Evolutionary conservation across 2,797 vertebrate species (phyloP).

Genomic region (Pelodytes ibericus): DNA sequence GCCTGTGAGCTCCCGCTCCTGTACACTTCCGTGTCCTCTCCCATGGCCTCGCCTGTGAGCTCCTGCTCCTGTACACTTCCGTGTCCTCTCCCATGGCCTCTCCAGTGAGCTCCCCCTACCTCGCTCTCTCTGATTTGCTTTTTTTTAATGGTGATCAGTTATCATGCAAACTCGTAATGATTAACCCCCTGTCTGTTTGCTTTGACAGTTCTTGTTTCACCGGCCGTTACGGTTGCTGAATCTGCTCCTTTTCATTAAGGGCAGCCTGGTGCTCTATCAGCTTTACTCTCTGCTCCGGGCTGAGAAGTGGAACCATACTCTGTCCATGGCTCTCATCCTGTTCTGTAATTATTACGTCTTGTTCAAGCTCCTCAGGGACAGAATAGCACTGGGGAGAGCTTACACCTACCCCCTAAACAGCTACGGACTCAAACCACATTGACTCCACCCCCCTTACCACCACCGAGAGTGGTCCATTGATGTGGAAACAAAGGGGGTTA

Average conservation of each 20-base stretch:
- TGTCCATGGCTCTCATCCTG: conserved; percentile 96
- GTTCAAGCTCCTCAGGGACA: conserved; percentile 97
- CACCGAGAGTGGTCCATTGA: too few relatives aligned
- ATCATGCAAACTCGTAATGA: too few relatives aligned
- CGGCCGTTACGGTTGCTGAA: conserved; percentile 98
- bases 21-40: too few relatives aligned
- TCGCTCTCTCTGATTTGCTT: too few relatives aligned
- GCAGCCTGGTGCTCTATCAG: conserved; percentile 94
- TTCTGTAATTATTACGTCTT: conserved; percentile 99
- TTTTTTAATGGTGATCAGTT: too few relatives aligned
- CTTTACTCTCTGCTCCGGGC: conserved; percentile 97
- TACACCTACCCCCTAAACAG: conserved; percentile 88
- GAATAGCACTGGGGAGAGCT: conserved; percentile 95
- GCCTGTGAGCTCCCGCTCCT: too few relatives aligned
- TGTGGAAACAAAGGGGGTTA: conserved; percentile 27
- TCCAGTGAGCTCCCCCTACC: too few relatives aligned
- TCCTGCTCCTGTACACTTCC: too few relatives aligned
- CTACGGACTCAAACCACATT: conserved; percentile 89
- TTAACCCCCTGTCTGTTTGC: too few relatives aligned
- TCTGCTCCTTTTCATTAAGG: conserved; percentile 94
- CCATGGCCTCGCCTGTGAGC: too few relatives aligned
- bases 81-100: too few relatives aligned
- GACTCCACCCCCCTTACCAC: conserved; percentile 55
- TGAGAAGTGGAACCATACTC: conserved; percentile 98
- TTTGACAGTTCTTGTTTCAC: conserved; percentile 91